Conservation (phyloP, 2,888 invertebrate genomes). For the Copidosoma aretas region DNA sequence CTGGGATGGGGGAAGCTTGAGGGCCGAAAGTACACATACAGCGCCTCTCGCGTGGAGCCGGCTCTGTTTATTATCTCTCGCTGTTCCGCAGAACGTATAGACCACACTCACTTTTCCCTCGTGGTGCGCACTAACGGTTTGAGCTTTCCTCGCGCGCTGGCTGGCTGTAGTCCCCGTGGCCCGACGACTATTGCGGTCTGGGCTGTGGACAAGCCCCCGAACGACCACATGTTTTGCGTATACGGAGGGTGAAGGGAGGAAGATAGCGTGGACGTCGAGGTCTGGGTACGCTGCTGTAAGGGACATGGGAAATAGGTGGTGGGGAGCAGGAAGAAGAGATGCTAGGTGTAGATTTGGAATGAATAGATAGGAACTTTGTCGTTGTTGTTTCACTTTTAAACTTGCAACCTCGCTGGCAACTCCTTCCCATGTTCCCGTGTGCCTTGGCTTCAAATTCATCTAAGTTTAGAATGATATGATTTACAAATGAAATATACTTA, state of each 20-base stretch:
- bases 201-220: conserved; percentile 38
- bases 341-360: too few species aligned
- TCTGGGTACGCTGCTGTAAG: neutral
- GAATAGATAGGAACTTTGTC: neutral
- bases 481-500: too few species aligned
- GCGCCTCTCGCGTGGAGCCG: neutral
- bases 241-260: neutral
- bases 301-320: neutral
- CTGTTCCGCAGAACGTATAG: neutral
- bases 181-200: conserved; percentile 38
- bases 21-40: neutral
- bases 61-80: conserved; percentile 28
- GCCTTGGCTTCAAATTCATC: too few species aligned
- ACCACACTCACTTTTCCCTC: conserved; percentile 40
- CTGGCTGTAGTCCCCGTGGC: too few species aligned
- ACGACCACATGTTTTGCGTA: conserved; percentile 31
- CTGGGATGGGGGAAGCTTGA: neutral
- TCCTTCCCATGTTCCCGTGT: too few species aligned
- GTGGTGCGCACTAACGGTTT: conserved; percentile 46
- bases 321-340: too few species aligned
- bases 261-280: neutral
- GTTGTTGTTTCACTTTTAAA: neutral
- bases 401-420: too few species aligned
- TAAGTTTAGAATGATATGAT: too few species aligned
- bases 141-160: conserved; percentile 34